These are phyloP conservation scores for Microchrysa polita DNA, from an alignment of 2,888 invertebrate species.

Conservation along the genomic window DNA sequence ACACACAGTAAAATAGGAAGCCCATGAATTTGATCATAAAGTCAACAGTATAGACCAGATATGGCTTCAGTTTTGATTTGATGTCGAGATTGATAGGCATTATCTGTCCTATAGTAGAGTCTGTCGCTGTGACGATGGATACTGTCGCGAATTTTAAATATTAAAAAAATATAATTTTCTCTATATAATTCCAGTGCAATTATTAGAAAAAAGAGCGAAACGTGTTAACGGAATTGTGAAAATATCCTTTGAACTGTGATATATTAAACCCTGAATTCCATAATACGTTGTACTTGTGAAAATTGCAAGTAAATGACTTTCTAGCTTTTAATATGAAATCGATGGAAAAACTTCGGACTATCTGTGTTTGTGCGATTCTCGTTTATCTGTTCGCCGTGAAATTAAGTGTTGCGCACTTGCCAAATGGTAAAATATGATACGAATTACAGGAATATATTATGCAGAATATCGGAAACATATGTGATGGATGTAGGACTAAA, in stretches of 20 bases:
- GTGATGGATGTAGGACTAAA: no score
- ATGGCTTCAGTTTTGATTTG: constrained; percentile 39
- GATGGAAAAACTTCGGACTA: not conserved
- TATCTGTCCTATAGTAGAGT: not conserved
- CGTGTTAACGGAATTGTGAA: not conserved
- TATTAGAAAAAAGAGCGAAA: not conserved
- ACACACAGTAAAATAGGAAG: constrained; percentile 23
- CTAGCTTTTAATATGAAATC: not conserved
- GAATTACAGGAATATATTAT: no score
- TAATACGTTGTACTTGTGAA: no score
- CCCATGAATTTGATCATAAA: constrained; percentile 24
- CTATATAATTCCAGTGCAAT: not conserved
- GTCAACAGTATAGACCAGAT: constrained; percentile 18
- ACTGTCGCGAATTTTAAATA: not conserved
- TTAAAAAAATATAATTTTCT: not conserved
- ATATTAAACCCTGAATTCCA: not conserved
- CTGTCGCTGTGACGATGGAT: not conserved
- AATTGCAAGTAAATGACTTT: not conserved
- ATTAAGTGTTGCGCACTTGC: not conserved
- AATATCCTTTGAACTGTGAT: not conserved
- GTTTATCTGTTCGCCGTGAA: not conserved
- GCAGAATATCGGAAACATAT: no score
- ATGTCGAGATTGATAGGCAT: constrained; percentile 31
- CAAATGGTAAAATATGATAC: constrained; percentile 6
- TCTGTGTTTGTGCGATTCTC: not conserved